Evolutionary conservation across 1,140 invertebrate genomes (phyloP).

Genomic region (Papilio polytes): DNA sequence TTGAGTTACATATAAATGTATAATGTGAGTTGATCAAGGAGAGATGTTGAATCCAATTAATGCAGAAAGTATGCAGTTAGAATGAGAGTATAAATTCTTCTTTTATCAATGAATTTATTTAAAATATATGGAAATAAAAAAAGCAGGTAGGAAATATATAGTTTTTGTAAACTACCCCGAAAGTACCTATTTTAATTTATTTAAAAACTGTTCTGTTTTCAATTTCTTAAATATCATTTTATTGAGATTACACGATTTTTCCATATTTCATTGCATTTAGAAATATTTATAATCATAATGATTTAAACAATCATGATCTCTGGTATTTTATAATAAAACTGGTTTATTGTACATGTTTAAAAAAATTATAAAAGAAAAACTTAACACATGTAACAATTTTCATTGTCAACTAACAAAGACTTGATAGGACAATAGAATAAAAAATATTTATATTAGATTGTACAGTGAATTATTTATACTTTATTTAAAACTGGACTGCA

Average conservation of each 20-base stretch:
- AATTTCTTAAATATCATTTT: no score
- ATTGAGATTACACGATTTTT: no score
- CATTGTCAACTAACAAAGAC: not conserved
- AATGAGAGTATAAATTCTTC: not conserved
- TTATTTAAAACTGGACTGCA: not conserved
- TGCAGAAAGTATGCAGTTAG: no score
- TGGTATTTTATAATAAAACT: not conserved
- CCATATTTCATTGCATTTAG: no score
- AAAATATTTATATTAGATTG: not conserved
- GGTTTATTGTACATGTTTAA: not conserved
- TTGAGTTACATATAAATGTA: not conserved
- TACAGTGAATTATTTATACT: not conserved
- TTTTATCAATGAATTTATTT: not conserved
- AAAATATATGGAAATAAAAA: not conserved
- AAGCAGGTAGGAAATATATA: not conserved
- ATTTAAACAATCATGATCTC: no score
- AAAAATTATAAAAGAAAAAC: slow-evolving; percentile 29
- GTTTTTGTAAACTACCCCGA: not conserved
- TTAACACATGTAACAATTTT: slow-evolving; percentile 5
- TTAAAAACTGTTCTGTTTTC: not conserved
- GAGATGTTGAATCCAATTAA: no score
- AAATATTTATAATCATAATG: no score
- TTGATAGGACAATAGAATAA: not conserved
- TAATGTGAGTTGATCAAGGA: not conserved
- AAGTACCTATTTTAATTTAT: not conserved